These are phyloP conservation scores for Lagopus leucura DNA, from an alignment of 2,113 vertebrate genomes.

Conservation along the genomic window DNA sequence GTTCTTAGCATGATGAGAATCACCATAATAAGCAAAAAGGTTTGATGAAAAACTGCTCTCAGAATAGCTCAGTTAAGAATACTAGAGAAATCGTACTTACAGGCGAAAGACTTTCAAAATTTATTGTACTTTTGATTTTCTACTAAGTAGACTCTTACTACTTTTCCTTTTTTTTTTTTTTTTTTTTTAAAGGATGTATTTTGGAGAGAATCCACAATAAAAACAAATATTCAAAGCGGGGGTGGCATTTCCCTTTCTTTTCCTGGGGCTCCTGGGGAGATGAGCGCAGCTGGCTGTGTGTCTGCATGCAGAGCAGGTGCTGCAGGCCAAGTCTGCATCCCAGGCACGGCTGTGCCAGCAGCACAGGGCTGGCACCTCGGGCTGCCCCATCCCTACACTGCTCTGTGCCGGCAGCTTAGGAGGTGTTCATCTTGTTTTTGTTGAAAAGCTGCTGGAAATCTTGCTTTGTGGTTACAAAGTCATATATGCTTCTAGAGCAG, in stretches of 20 bases:
- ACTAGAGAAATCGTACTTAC: not conserved
- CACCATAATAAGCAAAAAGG: slow-evolving; percentile 2
- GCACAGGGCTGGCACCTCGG: not conserved
- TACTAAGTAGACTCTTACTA: not conserved
- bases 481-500: not conserved
- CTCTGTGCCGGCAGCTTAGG: not conserved
- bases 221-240: not conserved
- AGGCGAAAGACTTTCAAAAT: not conserved
- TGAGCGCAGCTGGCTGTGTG: not conserved
- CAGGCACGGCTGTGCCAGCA: rapidly evolving
- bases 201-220: not conserved
- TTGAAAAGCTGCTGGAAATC: not conserved
- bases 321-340: not conserved
- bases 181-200: not conserved
- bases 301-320: not conserved
- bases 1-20: not conserved
- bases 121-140: not conserved
- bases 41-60: slow-evolving; percentile 31
- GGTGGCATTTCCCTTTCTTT: not conserved
- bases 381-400: not conserved
- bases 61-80: slow-evolving; percentile 36
- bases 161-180: not conserved
- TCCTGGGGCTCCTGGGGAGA: not conserved
- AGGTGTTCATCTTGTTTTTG: not conserved
- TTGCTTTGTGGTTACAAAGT: not conserved